Conservation (phyloP, 64 coral and sea anemone species). For the Trachythela sp. region DNA sequence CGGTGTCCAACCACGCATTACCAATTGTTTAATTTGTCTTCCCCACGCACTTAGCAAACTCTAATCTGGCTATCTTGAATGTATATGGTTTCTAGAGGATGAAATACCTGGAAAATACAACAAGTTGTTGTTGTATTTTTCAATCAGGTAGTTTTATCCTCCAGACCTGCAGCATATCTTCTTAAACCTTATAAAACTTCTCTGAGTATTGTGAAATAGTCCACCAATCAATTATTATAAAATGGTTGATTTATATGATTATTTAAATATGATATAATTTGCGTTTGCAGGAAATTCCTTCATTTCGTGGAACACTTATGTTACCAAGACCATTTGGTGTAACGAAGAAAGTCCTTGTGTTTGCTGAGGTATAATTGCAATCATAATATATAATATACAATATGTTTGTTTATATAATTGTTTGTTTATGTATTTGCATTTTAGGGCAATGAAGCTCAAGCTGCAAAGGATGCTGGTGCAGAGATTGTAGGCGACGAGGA, state of each 20-base stretch:
- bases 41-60: too few relatives aligned
- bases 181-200: too few relatives aligned
- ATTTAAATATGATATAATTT: neutral
- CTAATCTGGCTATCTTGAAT: too few relatives aligned
- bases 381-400: neutral
- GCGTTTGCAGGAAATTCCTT: slow-evolving; percentile 56
- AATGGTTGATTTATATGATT: too few relatives aligned
- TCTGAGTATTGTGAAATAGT: too few relatives aligned
- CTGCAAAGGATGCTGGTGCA: slow-evolving; percentile 68
- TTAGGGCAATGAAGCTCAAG: slow-evolving; percentile 64
- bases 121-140: too few relatives aligned
- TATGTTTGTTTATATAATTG: neutral
- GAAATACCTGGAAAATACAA: neutral
- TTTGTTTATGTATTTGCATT: neutral
- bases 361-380: slow-evolving; percentile 70
- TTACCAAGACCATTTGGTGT: slow-evolving; percentile 88
- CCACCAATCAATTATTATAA: too few relatives aligned
- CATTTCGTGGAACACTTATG: slow-evolving; percentile 82
- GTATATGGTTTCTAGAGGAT: neutral
- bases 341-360: slow-evolving; percentile 75
- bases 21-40: too few relatives aligned
- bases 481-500: slow-evolving; percentile 88
- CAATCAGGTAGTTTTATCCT: too few relatives aligned
- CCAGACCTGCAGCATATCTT: too few relatives aligned
- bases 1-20: too few relatives aligned